These are phyloP conservation scores for Agrotis exclamationis DNA, from an alignment of 2,888 invertebrate genomes.

Conservation along the genomic window DNA sequence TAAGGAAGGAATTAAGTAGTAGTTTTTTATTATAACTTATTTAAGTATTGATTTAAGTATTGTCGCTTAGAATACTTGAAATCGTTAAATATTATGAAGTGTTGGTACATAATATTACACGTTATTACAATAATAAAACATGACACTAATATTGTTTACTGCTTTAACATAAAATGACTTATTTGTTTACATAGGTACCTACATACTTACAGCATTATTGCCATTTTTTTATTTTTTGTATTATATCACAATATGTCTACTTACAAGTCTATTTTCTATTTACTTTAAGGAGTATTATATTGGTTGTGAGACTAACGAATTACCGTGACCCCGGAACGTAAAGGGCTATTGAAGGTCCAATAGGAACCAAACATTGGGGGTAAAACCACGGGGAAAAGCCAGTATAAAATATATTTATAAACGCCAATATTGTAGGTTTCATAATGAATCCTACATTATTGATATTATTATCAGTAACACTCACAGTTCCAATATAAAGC, in stretches of 20 bases:
- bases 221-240: background rate
- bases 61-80: no score
- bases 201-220: background rate
- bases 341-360: no score
- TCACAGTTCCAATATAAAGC: background rate
- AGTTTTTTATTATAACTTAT: no score
- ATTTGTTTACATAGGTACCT: background rate
- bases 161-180: background rate
- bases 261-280: no score
- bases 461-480: constrained; percentile 20
- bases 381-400: background rate
- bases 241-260: background rate
- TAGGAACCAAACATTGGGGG: no score
- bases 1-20: no score
- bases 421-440: background rate
- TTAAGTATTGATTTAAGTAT: background rate
- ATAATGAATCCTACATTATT: constrained; percentile 10
- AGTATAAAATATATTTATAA: no score
- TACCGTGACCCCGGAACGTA: no score
- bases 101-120: background rate
- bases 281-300: no score
- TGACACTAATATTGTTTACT: constrained; percentile 17
- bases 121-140: constrained; percentile 1
- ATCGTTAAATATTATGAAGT: background rate
- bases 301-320: no score